These are phyloP conservation scores for Escarpia spicata DNA, from an alignment of 2,888 invertebrate species.

Conservation along the genomic window DNA sequence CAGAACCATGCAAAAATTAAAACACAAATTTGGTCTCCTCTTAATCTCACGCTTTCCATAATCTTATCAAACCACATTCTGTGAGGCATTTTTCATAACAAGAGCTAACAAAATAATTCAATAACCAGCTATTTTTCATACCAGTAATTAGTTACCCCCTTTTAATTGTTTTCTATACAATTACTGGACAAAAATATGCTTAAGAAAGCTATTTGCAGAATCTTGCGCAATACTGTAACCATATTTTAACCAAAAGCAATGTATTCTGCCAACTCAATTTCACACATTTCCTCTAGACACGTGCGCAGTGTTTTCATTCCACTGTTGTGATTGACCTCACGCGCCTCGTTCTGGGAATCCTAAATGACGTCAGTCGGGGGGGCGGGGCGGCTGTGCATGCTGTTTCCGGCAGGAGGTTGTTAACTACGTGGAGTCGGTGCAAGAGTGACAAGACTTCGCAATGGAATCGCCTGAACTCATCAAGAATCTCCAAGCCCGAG, in stretches of 20 bases:
- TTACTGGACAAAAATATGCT: not conserved
- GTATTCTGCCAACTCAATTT: not conserved
- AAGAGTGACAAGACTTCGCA: not conserved
- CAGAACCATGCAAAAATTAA: too few relatives aligned
- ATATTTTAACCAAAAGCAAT: not conserved
- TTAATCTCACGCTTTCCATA: too few relatives aligned
- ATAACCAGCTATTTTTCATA: too few relatives aligned
- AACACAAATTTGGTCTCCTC: too few relatives aligned
- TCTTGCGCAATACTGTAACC: not conserved
- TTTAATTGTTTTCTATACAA: too few relatives aligned
- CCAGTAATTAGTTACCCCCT: too few relatives aligned
- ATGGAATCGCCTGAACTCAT: not conserved
- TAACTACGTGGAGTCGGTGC: not conserved
- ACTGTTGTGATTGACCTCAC: not conserved
- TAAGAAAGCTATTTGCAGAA: not conserved
- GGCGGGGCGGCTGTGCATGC: not conserved
- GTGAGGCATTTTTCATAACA: too few relatives aligned
- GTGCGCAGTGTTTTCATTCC: not conserved
- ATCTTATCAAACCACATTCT: too few relatives aligned
- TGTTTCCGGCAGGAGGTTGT: not conserved
- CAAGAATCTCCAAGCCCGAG: not conserved
- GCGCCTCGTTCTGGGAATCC: not conserved
- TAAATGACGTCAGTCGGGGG: not conserved
- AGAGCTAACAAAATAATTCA: too few relatives aligned
- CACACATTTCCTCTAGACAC: not conserved